Percentiles rank a stretch among this genome's conserved stretches.
These are phyloP conservation scores for Choloepus didactylus DNA, from an alignment of 2,797 vertebrate species.

Conservation along the genomic window DNA sequence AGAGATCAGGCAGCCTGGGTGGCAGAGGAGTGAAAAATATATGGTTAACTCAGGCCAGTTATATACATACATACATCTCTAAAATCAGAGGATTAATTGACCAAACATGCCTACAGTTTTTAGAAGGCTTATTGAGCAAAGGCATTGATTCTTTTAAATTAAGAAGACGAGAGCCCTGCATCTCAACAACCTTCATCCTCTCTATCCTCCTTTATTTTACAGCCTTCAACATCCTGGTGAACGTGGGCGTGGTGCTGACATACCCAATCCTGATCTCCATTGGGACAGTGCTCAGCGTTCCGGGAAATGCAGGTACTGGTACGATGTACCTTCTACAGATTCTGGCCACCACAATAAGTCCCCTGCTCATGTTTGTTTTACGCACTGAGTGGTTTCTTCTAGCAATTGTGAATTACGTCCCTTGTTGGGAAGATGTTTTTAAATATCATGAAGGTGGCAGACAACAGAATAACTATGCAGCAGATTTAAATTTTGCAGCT, in stretches of 20 bases:
- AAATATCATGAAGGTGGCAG: conserved; percentile 70
- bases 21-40: neutral
- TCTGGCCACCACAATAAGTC: neutral
- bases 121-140: neutral
- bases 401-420: conserved; percentile 43
- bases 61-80: neutral
- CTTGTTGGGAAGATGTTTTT: conserved; percentile 67
- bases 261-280: conserved; percentile 99
- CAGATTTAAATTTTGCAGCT: conserved; percentile 70
- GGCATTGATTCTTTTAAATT: neutral
- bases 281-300: conserved; percentile 98
- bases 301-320: conserved; percentile 96
- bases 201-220: conserved; percentile 36
- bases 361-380: neutral
- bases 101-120: neutral
- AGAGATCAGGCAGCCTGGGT: neutral
- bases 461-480: conserved; percentile 68
- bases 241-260: conserved; percentile 96
- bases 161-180: neutral
- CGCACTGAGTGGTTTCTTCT: neutral
- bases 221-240: conserved; percentile 99
- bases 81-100: conserved; percentile 29
- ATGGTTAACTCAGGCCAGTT: neutral
- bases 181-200: neutral
- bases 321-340: neutral